Evolutionary conservation across 1,140 invertebrate species (phyloP).

Genomic region (Temnothorax curvispinosus): DNA sequence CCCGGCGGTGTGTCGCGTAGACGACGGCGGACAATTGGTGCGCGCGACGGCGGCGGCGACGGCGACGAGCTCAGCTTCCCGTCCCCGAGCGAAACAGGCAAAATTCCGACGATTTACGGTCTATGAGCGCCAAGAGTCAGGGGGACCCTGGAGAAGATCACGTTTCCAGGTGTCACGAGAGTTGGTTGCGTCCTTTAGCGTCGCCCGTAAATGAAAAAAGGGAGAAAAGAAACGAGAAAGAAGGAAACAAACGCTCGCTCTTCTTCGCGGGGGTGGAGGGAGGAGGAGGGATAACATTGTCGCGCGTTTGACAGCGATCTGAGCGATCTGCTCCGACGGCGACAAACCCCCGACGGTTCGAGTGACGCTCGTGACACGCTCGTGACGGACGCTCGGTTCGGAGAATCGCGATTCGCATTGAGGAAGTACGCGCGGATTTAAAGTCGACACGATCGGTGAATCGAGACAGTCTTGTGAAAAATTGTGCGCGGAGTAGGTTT

Average conservation of each 20-base stretch:
- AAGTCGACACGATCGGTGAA: background rate
- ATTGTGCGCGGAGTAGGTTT: background rate
- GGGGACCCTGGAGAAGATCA: slow-evolving; percentile 85
- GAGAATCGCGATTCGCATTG: too few species aligned
- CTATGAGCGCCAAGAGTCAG: slow-evolving; percentile 85
- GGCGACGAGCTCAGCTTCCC: slow-evolving; percentile 35
- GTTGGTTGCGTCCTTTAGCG: slow-evolving; percentile 31
- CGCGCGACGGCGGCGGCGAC: background rate
- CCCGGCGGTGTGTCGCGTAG: background rate
- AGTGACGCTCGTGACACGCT: too few species aligned
- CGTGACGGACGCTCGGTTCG: too few species aligned
- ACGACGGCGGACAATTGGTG: slow-evolving; percentile 8
- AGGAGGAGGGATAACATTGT: background rate
- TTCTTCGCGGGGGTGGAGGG: background rate
- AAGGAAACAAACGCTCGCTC: background rate
- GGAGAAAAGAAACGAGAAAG: background rate
- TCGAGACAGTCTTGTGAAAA: background rate
- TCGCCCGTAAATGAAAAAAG: background rate
- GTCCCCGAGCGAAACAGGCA: slow-evolving; percentile 66
- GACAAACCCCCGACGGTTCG: too few species aligned
- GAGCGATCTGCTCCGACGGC: too few species aligned
- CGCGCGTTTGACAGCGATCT: background rate
- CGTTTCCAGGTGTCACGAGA: slow-evolving; percentile 81
- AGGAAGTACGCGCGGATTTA: too few species aligned
- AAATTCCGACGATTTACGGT: slow-evolving; percentile 81